Evolutionary conservation across 1,140 invertebrate genomes (phyloP).

Genomic region (Zophobas morio): DNA sequence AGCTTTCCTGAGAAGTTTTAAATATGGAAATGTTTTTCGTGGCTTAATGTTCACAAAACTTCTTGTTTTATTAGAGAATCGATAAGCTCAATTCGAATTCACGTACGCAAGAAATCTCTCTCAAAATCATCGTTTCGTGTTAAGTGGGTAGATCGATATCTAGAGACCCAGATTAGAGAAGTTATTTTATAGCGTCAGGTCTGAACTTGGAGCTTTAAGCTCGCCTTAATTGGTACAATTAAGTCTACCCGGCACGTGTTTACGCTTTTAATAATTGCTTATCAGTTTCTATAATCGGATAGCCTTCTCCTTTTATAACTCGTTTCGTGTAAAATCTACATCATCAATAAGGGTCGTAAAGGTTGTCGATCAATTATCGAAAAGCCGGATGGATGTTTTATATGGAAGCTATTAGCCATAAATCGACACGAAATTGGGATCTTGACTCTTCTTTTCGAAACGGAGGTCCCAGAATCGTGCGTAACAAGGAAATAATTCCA

Average conservation of each 20-base stretch:
- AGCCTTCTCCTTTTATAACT: constrained; percentile 8
- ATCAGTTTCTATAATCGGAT: constrained; percentile 24
- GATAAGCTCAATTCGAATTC: neutral
- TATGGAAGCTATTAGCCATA: constrained; percentile 12
- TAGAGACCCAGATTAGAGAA: neutral
- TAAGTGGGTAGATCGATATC: constrained; percentile 28
- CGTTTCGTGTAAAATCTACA: constrained; percentile 36
- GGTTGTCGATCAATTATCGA: constrained; percentile 38
- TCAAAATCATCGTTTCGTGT: neutral
- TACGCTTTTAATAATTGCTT: constrained; percentile 44
- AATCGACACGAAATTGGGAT: constrained; percentile 31
- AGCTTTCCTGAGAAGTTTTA: too few relatives aligned
- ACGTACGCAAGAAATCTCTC: neutral
- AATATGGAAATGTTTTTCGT: too few relatives aligned
- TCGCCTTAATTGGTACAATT: constrained; percentile 41
- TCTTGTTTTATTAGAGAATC: too few relatives aligned
- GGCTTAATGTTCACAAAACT: too few relatives aligned
- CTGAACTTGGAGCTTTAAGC: constrained; percentile 11
- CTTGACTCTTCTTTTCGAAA: constrained; percentile 3
- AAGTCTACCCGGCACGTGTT: constrained; percentile 44
- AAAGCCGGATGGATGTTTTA: constrained; percentile 19
- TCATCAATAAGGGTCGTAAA: constrained; percentile 37
- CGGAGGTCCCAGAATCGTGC: constrained; percentile 8
- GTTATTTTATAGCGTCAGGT: constrained; percentile 23
- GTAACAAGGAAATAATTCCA: constrained; percentile 44